Percentiles rank a stretch among this genome's conserved stretches.
Evolutionary conservation across 2,888 invertebrate species (phyloP).

Genomic region (Nysson spinosus): DNA sequence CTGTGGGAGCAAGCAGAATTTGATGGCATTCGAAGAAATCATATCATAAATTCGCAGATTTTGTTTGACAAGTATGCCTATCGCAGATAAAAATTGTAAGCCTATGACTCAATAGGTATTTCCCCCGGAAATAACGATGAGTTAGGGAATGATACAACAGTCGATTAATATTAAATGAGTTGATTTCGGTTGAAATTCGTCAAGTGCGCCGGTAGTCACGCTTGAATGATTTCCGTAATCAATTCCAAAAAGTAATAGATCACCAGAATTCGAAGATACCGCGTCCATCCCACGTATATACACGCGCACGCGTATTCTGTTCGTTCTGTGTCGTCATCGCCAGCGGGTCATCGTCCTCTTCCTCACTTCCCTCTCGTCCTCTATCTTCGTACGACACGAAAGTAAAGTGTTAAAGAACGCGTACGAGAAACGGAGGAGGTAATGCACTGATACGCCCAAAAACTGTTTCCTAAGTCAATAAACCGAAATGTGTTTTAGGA

Average conservation of each 20-base stretch:
- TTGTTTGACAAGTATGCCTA: too few species aligned
- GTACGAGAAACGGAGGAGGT: conserved; percentile 16
- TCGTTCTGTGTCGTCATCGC: conserved; percentile 54
- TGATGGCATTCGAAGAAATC: too few species aligned
- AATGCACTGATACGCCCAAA: conserved; percentile 5
- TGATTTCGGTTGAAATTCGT: too few species aligned
- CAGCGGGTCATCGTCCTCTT: conserved; percentile 58
- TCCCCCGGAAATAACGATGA: too few species aligned
- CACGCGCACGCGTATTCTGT: conserved; percentile 38
- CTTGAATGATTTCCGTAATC: background rate
- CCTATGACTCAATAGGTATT: too few species aligned
- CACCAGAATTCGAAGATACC: conserved; percentile 28
- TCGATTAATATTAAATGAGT: too few species aligned
- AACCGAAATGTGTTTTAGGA: too few species aligned
- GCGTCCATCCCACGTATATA: conserved; percentile 29
- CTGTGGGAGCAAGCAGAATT: too few species aligned
- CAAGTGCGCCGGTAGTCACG: too few species aligned
- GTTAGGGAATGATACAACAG: too few species aligned
- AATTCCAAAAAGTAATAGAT: conserved; percentile 9
- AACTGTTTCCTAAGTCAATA: conserved; percentile 6
- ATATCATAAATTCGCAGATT: too few species aligned
- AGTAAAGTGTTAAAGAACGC: conserved; percentile 42
- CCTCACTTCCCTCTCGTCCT: conserved; percentile 34
- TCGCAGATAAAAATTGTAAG: too few species aligned
- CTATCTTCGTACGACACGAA: conserved; percentile 34